Base-by-base conservation (phyloP, 2,888 invertebrate species). In the Linnaemya vulpina region DNA sequence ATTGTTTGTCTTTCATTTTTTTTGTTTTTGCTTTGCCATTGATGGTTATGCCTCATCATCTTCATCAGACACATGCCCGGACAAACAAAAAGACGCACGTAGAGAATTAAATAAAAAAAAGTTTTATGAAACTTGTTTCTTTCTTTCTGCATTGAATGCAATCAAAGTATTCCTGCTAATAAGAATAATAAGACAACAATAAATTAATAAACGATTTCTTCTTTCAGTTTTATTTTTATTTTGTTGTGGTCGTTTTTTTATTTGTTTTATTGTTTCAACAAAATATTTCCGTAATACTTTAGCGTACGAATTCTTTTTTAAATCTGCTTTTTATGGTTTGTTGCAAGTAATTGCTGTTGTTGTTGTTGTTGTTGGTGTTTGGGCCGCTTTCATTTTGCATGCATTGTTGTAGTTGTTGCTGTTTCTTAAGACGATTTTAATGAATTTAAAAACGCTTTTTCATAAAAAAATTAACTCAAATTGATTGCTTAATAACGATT, bases 261-360 rank as follows among this genome's bases (percentile, higher is more conserved):
- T 78, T 79, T 76, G 53, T 83, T 80, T 80, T 80, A 71, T 84
- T 81, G 58, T 80, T 76, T 68, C 60, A 71, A 49, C 67, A 71
- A 55, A 74, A 63, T 80, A 80, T 81, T 84, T 84, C 77, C 84
- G 76, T 74, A 84, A 81, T 84, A 58, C 77, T 84, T 84, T n/a
- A 84, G 77, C 84, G 84, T 84, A 73, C 73, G 73, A 60, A 79
- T 65, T 70, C n/a, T 58, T 65, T 70, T 13, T 58, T 51, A 71
- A 71, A 51, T 76, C 55, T 83, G 43, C 58, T 67, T 68, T 73
- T 51, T 73, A 58, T 43, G 22, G 53, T 53, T 74, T 65, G 40
- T 65, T 35, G 58, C 62, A 78, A 62, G 53, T 71, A 38, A 38
- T 25, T 60, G 0, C 38, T 62, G 13, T 38, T 38, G 11, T 49